Evolutionary conservation across 2,888 invertebrate genomes (phyloP).

Genomic region (Geophilus truncorum): DNA sequence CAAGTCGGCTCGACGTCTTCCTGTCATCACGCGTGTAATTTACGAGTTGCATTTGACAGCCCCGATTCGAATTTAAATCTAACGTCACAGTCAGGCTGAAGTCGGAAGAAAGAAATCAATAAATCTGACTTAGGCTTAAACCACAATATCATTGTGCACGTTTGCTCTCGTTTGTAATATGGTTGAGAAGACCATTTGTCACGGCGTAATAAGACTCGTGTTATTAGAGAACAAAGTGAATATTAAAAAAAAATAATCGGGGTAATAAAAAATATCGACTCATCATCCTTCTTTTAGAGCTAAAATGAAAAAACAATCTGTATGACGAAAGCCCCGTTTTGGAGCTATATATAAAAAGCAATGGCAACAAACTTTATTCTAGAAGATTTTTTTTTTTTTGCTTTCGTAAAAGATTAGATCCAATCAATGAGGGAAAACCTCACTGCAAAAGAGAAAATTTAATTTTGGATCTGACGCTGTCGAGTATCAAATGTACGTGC

Average conservation of each 20-base stretch:
- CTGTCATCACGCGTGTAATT: background rate
- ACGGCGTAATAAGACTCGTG: background rate
- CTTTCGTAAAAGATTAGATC: background rate
- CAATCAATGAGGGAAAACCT: too few species aligned
- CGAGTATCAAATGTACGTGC: background rate
- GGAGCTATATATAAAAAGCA: background rate
- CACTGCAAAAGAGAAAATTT: too few species aligned
- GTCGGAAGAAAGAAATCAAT: background rate
- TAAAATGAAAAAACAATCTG: background rate
- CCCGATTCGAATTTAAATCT: background rate
- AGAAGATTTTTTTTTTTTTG: background rate
- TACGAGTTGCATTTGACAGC: background rate
- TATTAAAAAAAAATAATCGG: background rate
- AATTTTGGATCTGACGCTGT: background rate
- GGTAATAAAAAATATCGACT: background rate
- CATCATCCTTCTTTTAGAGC: background rate
- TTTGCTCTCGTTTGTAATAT: background rate
- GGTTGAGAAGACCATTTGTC: background rate
- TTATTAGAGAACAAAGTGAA: background rate
- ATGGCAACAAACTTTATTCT: background rate
- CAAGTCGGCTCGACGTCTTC: background rate
- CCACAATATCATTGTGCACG: background rate
- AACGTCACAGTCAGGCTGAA: background rate
- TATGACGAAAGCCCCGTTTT: background rate
- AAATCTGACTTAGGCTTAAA: background rate